Percentiles rank a stretch among this genome's conserved stretches.
These are phyloP conservation scores for Plagodis dolabraria DNA, from an alignment of 2,888 invertebrate species.

Conservation along the genomic window DNA sequence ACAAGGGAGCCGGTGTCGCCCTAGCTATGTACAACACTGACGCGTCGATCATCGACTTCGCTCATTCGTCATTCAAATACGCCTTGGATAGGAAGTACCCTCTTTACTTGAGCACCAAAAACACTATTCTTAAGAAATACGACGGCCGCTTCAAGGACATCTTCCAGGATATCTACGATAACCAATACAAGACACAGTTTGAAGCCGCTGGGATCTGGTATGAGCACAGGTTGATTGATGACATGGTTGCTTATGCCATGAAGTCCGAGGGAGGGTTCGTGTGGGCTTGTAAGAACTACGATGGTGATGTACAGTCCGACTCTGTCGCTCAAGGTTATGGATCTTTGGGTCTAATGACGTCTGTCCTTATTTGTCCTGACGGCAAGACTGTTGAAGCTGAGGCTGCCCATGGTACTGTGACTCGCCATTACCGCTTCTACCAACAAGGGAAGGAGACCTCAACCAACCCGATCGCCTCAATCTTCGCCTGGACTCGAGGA, in stretches of 20 bases:
- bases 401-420: slow-evolving; percentile 99
- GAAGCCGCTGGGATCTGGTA: slow-evolving; percentile 97
- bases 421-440: slow-evolving; percentile 94
- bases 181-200: slow-evolving; percentile 92
- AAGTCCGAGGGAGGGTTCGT: slow-evolving; percentile 99
- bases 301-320: slow-evolving; percentile 99
- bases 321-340: slow-evolving; percentile 99
- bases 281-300: slow-evolving; percentile 99
- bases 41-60: slow-evolving; percentile 96
- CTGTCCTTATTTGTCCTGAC: slow-evolving; percentile 98
- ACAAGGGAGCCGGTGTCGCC: slow-evolving; percentile 95
- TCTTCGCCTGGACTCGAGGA: slow-evolving; percentile 99
- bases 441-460: slow-evolving; percentile 99
- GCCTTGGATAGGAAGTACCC: slow-evolving; percentile 94
- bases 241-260: slow-evolving; percentile 99
- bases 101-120: slow-evolving; percentile 97
- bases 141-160: slow-evolving; percentile 99
- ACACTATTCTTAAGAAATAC: slow-evolving; percentile 97
- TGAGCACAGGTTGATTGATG: slow-evolving; percentile 98
- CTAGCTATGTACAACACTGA: slow-evolving; percentile 99
- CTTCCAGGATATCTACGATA: slow-evolving; percentile 97
- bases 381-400: slow-evolving; percentile 99
- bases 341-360: slow-evolving; percentile 99
- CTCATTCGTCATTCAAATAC: slow-evolving; percentile 96
- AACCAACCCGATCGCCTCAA: slow-evolving; percentile 99